phyloP scores from a whole-genome alignment of 2,797 vertebrate species.

The Fratercula arctica region DNA sequence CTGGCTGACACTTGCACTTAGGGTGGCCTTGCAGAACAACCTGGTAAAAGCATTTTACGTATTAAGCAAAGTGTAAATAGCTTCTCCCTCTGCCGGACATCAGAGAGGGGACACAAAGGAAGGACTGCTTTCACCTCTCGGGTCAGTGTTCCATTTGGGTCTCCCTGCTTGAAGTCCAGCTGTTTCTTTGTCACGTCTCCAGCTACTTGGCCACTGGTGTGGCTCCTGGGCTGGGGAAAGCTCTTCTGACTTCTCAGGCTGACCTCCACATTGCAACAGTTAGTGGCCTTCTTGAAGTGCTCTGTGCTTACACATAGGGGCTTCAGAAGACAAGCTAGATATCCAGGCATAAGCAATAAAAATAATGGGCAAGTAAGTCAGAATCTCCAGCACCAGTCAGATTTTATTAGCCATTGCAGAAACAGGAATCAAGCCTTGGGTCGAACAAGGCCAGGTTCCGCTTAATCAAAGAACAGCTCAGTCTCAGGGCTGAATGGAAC shows the following conservation, averaged over 20 bases:
- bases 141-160: not conserved
- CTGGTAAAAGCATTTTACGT: not conserved
- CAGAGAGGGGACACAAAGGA: not conserved
- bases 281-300: not conserved
- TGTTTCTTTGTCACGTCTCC: not conserved
- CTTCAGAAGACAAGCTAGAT: not conserved
- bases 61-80: not conserved
- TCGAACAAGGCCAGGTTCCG: not conserved
- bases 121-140: not conserved
- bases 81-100: not conserved
- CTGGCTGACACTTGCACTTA: not conserved
- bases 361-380: not conserved
- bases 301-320: not conserved
- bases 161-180: not conserved
- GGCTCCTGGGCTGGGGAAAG: not conserved
- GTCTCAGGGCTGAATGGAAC: not conserved
- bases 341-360: not conserved
- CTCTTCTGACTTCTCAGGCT: not conserved
- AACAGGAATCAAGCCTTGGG: not conserved
- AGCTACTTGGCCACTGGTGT: not conserved
- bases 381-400: not conserved
- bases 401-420: not conserved
- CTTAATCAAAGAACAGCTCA: not conserved
- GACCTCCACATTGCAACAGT: not conserved
- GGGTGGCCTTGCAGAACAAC: not conserved